These are phyloP conservation scores for Melieria picta DNA, from an alignment of 2,888 invertebrate species.

Conservation along the genomic window DNA sequence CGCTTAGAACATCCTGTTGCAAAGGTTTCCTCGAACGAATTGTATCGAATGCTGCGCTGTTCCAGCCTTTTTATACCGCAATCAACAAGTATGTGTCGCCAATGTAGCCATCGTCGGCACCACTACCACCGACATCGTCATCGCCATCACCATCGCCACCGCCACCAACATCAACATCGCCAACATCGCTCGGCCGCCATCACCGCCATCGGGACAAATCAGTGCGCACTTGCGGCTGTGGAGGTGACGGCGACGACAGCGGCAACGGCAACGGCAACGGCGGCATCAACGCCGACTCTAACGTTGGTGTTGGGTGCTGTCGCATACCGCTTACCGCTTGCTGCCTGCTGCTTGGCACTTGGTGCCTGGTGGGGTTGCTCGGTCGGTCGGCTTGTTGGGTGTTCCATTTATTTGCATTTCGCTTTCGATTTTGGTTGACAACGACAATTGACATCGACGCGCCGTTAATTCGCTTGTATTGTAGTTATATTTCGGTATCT, in stretches of 20 bases:
- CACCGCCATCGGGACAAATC: not conserved
- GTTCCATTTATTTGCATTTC: too few relatives aligned
- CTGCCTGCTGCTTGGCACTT: conserved; percentile 11
- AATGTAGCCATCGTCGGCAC: not conserved
- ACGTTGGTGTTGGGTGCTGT: too few relatives aligned
- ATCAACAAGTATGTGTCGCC: conserved; percentile 19
- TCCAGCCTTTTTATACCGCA: conserved; percentile 48
- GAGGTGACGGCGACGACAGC: conserved; percentile 1
- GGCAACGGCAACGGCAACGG: conserved; percentile 5
- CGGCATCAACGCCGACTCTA: not conserved
- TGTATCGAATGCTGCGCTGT: conserved; percentile 43
- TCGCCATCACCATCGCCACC: not conserved
- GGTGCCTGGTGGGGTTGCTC: not conserved
- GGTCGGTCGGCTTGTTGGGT: too few relatives aligned
- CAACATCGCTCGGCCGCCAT: not conserved
- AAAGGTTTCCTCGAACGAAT: conserved; percentile 45
- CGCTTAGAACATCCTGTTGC: conserved; percentile 48
- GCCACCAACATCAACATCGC: not conserved
- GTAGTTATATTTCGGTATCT: too few relatives aligned
- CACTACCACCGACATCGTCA: not conserved
- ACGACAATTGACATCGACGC: too few relatives aligned
- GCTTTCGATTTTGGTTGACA: too few relatives aligned
- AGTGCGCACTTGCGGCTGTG: not conserved
- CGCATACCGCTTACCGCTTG: too few relatives aligned
- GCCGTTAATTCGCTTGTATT: too few relatives aligned